Evolutionary conservation across 2,113 vertebrate species (phyloP), one percentile per base, ranked within the genome.

Genomic region (Pipa parva): DNA sequence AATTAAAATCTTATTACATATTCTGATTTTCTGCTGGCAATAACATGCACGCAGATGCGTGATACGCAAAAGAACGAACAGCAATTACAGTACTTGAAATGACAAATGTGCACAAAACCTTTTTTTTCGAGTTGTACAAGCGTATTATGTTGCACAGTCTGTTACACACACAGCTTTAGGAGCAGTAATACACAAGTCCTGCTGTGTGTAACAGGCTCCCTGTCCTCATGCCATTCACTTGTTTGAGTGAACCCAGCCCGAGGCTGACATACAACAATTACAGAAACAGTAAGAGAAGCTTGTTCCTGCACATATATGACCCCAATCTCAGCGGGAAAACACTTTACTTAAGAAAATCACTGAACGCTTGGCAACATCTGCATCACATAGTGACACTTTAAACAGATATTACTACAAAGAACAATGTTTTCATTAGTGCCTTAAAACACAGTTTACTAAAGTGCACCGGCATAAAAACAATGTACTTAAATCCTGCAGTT

Each of bases 261-360:
- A 58, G 55, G 55, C 55, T 58, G 55, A 58, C 55, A 58, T 22
- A 58, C 37, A 58, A 36, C 31, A 58, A 58, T 58, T 58, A 58
- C 28, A 58, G 10, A 9, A 36, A 29, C 28, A 58, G 55, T 20
- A 20, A 21, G 20, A 58, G 10, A 36, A 29, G 27, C 27, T 17
- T n/a, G 26, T 55, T n/a, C 27, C 17, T 29, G 28, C 11, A 10
- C 25, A 37, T 29, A 58, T 31, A 58, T 22, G 29, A 36, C 28
- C 55, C 31, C 15, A 20, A 11, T 36, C 55, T 21, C 55, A 36
- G 55, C 55, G 22, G 55, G 55, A 22, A 1, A 10, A 58, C 4
- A 21, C 12, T 58, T 58, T 58, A 58, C 29, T 58, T 58, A 58
- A 36, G 55, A 29, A 36, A 29, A 33, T 22, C 12, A 15, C 29